phyloP scores from a whole-genome alignment of 2,113 vertebrate species.

The Crotalus tigris region DNA sequence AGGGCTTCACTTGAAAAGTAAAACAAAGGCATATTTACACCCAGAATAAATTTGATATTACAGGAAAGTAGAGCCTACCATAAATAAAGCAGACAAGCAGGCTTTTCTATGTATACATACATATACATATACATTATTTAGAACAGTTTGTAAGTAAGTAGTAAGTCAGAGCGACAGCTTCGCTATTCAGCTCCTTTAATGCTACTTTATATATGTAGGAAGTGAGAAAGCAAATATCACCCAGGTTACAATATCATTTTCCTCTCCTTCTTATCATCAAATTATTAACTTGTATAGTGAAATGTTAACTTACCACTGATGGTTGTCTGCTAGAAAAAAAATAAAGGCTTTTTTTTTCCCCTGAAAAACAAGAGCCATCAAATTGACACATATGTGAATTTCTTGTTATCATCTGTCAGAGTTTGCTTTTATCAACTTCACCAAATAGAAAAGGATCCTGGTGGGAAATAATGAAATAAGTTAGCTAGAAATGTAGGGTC shows the following conservation, averaged over 20 bases:
- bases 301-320: slow-evolving; percentile 10
- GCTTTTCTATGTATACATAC: background rate
- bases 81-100: background rate
- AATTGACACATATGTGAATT: slow-evolving; percentile 7
- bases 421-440: slow-evolving; percentile 4
- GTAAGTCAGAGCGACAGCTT: background rate
- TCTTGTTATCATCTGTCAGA: slow-evolving; percentile 3
- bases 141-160: background rate
- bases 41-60: background rate
- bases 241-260: background rate
- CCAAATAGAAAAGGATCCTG: slow-evolving; percentile 6
- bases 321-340: background rate
- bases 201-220: background rate
- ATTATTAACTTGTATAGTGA: slow-evolving; percentile 13
- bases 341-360: background rate
- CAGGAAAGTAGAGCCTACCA: background rate
- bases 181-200: background rate
- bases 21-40: background rate
- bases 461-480: slow-evolving; percentile 13
- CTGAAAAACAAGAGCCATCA: slow-evolving; percentile 3
- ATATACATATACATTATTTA: no score
- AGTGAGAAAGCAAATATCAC: background rate
- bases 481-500: slow-evolving; percentile 6
- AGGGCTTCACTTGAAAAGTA: background rate
- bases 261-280: background rate